phyloP scores from a whole-genome alignment of 1,140 invertebrate genomes.

The Neelides sp. region DNA sequence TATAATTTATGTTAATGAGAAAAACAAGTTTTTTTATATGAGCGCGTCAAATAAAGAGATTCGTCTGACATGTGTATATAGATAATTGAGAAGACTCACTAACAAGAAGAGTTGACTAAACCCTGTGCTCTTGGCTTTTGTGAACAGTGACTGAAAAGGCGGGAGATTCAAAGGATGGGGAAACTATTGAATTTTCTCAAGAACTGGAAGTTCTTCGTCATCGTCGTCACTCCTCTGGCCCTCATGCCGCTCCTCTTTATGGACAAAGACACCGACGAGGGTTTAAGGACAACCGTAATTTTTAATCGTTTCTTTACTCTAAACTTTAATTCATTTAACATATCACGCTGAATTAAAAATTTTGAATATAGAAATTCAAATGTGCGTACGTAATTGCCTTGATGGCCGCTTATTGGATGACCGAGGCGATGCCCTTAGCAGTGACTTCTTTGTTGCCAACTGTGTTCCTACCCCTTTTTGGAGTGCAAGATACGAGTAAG shows the following conservation, averaged over 20 bases:
- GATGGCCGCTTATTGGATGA: slow-evolving; percentile 75
- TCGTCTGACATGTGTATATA: too few species aligned
- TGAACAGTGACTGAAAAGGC: too few species aligned
- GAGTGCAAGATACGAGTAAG: slow-evolving; percentile 48
- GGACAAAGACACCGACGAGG: slow-evolving; percentile 11
- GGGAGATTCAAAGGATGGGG: too few species aligned
- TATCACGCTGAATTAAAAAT: neutral
- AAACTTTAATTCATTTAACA: neutral
- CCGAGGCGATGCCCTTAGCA: slow-evolving; percentile 64
- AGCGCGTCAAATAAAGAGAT: too few species aligned
- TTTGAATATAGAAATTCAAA: slow-evolving; percentile 35
- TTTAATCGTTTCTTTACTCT: neutral
- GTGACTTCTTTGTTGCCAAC: slow-evolving; percentile 71
- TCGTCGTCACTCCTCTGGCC: slow-evolving; percentile 13
- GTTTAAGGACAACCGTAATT: neutral
- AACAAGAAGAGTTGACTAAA: too few species aligned
- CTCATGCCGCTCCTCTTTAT: slow-evolving; percentile 20
- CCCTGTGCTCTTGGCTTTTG: too few species aligned
- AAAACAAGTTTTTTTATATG: too few species aligned
- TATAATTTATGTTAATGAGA: too few species aligned
- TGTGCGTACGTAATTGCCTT: slow-evolving; percentile 65
- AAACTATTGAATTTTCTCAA: too few species aligned
- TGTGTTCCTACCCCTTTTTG: slow-evolving; percentile 64
- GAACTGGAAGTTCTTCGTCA: slow-evolving; percentile 29
- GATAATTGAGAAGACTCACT: too few species aligned